Conservation (phyloP, 1,140 invertebrate genomes). For the Drosophila suzukii region DNA sequence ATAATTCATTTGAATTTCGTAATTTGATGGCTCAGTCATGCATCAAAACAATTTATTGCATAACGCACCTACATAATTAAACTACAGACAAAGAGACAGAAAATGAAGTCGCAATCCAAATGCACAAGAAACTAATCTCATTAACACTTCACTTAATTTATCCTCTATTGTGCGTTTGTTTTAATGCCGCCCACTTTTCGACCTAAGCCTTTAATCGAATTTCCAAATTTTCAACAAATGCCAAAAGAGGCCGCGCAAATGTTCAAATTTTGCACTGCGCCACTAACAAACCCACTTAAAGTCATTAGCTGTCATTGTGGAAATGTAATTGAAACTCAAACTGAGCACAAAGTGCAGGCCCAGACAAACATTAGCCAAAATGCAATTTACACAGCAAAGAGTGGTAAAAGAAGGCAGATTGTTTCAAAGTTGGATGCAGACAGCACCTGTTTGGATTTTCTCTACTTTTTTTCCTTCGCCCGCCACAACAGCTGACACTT, state of each 20-base stretch:
- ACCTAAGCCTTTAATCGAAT: slow-evolving; percentile 6
- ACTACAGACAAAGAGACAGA: slow-evolving; percentile 6
- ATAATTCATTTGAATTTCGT: not conserved
- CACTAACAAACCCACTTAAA: slow-evolving; percentile 7
- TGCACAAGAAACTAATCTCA: slow-evolving; percentile 22
- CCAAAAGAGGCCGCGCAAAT: slow-evolving; percentile 7
- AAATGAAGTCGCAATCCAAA: slow-evolving; percentile 9
- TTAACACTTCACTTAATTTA: slow-evolving; percentile 41
- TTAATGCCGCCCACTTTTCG: not conserved
- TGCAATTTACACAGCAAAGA: not conserved
- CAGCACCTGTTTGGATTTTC: slow-evolving; percentile 46
- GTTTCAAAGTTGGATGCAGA: slow-evolving; percentile 2
- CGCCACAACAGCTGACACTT: slow-evolving; percentile 22
- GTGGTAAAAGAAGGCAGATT: not conserved
- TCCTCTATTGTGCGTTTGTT: slow-evolving; percentile 7
- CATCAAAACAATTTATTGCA: slow-evolving; percentile 4
- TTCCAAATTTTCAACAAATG: slow-evolving; percentile 4
- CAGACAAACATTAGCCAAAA: slow-evolving; percentile 11
- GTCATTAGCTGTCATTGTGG: slow-evolving; percentile 29
- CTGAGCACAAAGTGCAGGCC: not conserved
- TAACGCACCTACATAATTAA: not conserved
- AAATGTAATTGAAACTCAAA: slow-evolving; percentile 32
- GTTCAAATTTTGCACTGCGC: slow-evolving; percentile 11
- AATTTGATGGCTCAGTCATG: not conserved
- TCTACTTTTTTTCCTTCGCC: not conserved